Base-by-base conservation (phyloP, 2,888 invertebrate genomes). In the Chloromyia formosa region DNA sequence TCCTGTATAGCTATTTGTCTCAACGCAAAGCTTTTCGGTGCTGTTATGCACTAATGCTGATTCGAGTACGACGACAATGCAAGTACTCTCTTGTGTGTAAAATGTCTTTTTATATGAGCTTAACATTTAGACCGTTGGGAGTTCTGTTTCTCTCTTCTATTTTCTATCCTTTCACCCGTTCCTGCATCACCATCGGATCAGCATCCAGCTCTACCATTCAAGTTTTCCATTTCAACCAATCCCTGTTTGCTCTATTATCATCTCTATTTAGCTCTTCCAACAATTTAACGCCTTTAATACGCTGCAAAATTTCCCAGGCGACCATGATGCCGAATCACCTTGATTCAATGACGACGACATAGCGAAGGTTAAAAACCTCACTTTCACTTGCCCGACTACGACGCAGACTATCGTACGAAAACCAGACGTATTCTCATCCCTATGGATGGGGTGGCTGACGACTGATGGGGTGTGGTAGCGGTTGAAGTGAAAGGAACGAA, bases 311-410 rank as follows among this genome's bases (percentile, higher is more conserved):
- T 71, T 71, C 71, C 58, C 71, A 56, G 56, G 71, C 71, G 71
- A 71, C 71, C 58, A 73, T 73, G 61, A 60, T 60, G 56, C 64
- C 56, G 62, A 71, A 76, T 76, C 76, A 77, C 77, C 77, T 78
- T 78, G 77, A 78, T 78, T 79, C 79, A 79, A 79, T 79, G 79
- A 78, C 79, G 77, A 61, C 76, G 78, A 76, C 78, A 77, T 74
- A 78, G 76, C 74, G 77, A 77, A 79, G 79, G 79, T 79, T 79
- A 79, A 78, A 78, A 78, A 79, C 79, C 79, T 79, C 77, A 78
- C 77, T 78, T 77, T 76, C 75, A 77, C 75, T 75, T 35, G 27
- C 66, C 76, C 49, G 69, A 53, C 58, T 9, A 66, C 62, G 23
- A 22, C 60, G 60, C 60, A 23, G 20, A 58, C 58, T 58, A 58